Evolutionary conservation across 2,888 invertebrate genomes (phyloP), one percentile per base, ranked within the genome.

Genomic region (Troides aeacus): DNA sequence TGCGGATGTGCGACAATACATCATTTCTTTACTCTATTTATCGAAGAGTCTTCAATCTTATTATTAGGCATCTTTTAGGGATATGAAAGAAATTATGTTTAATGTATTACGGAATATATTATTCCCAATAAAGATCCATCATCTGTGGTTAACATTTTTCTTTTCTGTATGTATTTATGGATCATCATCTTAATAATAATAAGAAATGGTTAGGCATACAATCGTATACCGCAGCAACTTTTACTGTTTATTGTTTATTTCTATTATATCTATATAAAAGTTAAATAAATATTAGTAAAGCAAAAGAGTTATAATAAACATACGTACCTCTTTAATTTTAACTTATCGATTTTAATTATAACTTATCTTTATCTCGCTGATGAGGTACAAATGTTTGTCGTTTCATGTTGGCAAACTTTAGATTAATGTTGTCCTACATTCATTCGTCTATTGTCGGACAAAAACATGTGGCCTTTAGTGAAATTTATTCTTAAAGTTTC

Each of bases 401-500:
- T 82, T 82, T 78, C 77, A 76, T 78, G 83, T 81, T 79, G 76
- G 82, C 78, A 80, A 81, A 84, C 82, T 82, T 76, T 75, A 85
- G 84, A 86, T 83, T 84, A 86, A 86, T 84, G 83, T 81, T 82
- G 83, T 78, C 79, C 81, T 79, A 85, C 89, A 89, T 18, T 50
- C 50, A 89, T 87, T 89, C 89, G 88, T 82, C 86, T 84, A 85
- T 88, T 88, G 85, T 85, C 78, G 81, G 82, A 84, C 88, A 86
- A 87, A 89, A 87, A 84, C 82, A 76, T 60, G 72, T 76, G 78
- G 81, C 78, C 78, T 78, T 78, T 75, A 78, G 80, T 81, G 81
- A 84, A 88, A 89, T 89, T 88, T 90, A 88, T 89, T 87, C 85
- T 82, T 85, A 77, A 88, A 88, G 85, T 90, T 87, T 82, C 75